Evolutionary conservation across 2,113 vertebrate species (phyloP), one percentile per base, ranked within the genome.

Genomic region (Oncorhynchus kisutch): DNA sequence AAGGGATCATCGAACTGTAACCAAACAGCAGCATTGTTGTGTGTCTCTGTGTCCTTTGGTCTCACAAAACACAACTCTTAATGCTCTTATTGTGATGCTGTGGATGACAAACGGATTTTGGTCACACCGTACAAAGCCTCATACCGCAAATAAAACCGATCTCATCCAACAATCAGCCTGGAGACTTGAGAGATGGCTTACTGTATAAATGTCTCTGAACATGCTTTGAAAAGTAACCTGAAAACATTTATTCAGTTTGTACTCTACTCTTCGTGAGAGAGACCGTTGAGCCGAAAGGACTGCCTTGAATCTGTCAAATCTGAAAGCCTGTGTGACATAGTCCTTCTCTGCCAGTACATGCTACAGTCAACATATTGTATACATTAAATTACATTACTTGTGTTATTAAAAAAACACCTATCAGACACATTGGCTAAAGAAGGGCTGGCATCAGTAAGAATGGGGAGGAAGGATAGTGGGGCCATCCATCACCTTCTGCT

Each of bases 81-180:
- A 62, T 62, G 73, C 83, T 81, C 73, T 78, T 80, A 67, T 78
- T 77, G 75, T 83, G 75, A 71, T 75, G 72, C 72, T 79, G 80
- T 31, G 80, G 75, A 80, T 67, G 69, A 85, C 82, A 77, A 81
- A 77, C 80, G 75, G 73, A 77, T 70, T 82, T 87, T 81, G 81
- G 80, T 87, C 85, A 84, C 60, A 51, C 83, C 82, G 78, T 67
- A 79, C 80, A 82, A 76, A 78, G 81, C 54, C 67, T 84, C 80
- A 84, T 79, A 24, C 78, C 73, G 82, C 77, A 72, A 87, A 80
- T 82, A 73, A 74, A 45, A 14, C 54, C 5, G 54, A 76, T 83
- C 82, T 73, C 85, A 71, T 84, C 81, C 83, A 84, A 72, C 74
- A 69, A 73, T 80, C 85, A 76, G 74, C 79, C 82, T 62, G 57